Base-by-base conservation (phyloP, 2,797 vertebrate species). In the Halcyon leucocephala region DNA sequence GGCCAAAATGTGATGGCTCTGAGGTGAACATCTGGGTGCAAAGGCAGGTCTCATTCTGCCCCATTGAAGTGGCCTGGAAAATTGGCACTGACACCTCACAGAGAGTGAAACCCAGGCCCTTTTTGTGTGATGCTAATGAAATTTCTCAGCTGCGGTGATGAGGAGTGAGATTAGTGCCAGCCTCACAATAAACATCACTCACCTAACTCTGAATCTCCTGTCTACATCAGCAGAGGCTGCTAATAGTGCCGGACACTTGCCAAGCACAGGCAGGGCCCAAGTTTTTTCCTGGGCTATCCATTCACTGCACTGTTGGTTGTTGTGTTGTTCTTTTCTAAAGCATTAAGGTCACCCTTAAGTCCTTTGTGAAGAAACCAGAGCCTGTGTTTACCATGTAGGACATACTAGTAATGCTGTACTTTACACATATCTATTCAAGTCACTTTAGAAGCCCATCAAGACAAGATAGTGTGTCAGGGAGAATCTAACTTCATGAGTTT, bases 81-180 rank as follows among this genome's bases (percentile, higher is more conserved):
- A 92, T 84, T 95, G 88, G 73, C 71, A 77, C 70, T 66, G 82
- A 76, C 82, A 91, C 70, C 52, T 73, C 74, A 67, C 9, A 17
- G 73, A 83, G 48, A 70, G 76, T 44, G 85, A 81, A 94, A 81
- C 48, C 65, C 77, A 69, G 80, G 41, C 49, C 64, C 83, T 96
- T 87, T 93, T 72, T 69, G 70, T 61, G 62, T 64, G 81, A 61
- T 82, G 52, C 52, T 94, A 85, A 95, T 78, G 88, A 85, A 95
- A 94, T 95, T 90, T 88, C 82, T 92, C 89, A 96, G 83, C 88
- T 93, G 61, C 81, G 41, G 54, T 64, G 82, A 76, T 88, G 81
- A 94, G 73, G 33, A 93, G 37, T 33, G 89, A 91, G 82, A 74
- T 73, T 70, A 82, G 77, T 54, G 84, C 92, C 78, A 90, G 66